A percentile compares a stretch with the other conserved stretches of the same genome.
Evolutionary conservation across 1,140 invertebrate genomes (phyloP).

Genomic region (Drosophila tani): DNA sequence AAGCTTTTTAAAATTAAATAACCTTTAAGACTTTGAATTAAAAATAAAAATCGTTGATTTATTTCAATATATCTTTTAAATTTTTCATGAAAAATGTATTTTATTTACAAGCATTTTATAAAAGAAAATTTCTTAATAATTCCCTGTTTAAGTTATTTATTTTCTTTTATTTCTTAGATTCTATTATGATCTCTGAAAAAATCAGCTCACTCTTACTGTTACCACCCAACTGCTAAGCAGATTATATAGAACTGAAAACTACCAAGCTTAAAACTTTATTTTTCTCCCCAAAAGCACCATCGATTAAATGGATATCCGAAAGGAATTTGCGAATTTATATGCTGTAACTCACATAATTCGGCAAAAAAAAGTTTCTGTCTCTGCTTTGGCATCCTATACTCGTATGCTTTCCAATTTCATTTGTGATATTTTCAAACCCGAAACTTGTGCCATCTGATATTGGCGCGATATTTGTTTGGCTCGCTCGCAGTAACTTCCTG

Average conservation of each 20-base stretch:
- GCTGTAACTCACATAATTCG: constrained; percentile 31
- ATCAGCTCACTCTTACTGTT: background rate
- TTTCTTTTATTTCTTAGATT: background rate
- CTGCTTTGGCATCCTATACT: background rate
- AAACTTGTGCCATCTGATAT: constrained; percentile 48
- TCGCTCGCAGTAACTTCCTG: constrained; percentile 22
- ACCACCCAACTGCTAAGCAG: too few relatives aligned
- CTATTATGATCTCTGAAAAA: background rate
- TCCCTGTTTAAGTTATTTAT: background rate
- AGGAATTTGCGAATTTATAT: constrained; percentile 20
- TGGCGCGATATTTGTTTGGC: constrained; percentile 39
- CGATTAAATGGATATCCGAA: constrained; percentile 8
- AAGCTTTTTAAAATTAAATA: too few relatives aligned
- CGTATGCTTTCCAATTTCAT: constrained; percentile 18
- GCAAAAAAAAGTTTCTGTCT: constrained; percentile 6
- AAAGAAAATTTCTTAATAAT: background rate
- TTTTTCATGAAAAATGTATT: too few relatives aligned
- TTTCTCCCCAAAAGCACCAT: background rate
- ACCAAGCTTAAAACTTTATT: constrained; percentile 6
- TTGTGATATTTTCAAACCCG: constrained; percentile 43
- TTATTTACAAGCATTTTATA: background rate
- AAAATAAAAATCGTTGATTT: too few relatives aligned
- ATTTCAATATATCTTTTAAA: too few relatives aligned
- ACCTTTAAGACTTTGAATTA: too few relatives aligned
- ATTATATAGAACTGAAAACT: background rate